Evolutionary conservation across 1,140 invertebrate genomes (phyloP).

Genomic region (Temnothorax longispinosus): DNA sequence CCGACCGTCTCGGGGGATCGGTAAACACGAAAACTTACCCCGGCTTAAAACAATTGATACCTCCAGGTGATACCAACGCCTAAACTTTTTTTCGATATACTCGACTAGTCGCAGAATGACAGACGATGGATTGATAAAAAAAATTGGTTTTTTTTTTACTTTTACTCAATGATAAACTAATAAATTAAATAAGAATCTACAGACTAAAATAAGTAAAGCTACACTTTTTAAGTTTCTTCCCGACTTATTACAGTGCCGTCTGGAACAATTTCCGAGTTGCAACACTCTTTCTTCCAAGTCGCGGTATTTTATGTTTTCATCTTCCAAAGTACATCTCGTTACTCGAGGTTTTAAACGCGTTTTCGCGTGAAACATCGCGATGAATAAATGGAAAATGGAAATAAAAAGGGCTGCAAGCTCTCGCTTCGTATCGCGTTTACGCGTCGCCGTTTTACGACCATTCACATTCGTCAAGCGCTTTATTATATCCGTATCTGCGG

Average conservation of each 20-base stretch:
- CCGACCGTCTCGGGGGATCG: slow-evolving; percentile 59
- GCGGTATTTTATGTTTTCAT: slow-evolving; percentile 20
- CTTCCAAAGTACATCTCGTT: slow-evolving; percentile 45
- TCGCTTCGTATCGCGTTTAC: slow-evolving; percentile 34
- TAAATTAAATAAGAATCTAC: not conserved
- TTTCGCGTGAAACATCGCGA: slow-evolving; percentile 33
- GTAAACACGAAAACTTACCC: slow-evolving; percentile 60
- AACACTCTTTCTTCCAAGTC: not conserved
- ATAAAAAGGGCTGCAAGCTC: slow-evolving; percentile 31
- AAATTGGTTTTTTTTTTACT: not conserved
- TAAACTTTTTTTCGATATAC: slow-evolving; percentile 65
- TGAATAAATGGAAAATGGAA: slow-evolving; percentile 44
- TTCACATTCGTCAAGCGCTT: slow-evolving; percentile 48
- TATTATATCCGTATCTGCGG: slow-evolving; percentile 40
- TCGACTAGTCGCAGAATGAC: slow-evolving; percentile 26
- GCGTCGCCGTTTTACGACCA: slow-evolving; percentile 31
- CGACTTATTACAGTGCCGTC: not conserved
- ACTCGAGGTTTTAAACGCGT: slow-evolving; percentile 22
- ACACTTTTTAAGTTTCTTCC: not conserved
- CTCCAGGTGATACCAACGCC: slow-evolving; percentile 35
- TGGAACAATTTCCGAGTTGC: not conserved
- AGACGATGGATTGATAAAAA: slow-evolving; percentile 12
- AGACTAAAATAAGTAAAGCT: not conserved
- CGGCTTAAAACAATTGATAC: slow-evolving; percentile 71
- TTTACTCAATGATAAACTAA: not conserved